Percentiles rank a stretch among this genome's conserved stretches.
phyloP scores from a whole-genome alignment of 2,113 vertebrate species.

The Oncorhynchus keta region DNA sequence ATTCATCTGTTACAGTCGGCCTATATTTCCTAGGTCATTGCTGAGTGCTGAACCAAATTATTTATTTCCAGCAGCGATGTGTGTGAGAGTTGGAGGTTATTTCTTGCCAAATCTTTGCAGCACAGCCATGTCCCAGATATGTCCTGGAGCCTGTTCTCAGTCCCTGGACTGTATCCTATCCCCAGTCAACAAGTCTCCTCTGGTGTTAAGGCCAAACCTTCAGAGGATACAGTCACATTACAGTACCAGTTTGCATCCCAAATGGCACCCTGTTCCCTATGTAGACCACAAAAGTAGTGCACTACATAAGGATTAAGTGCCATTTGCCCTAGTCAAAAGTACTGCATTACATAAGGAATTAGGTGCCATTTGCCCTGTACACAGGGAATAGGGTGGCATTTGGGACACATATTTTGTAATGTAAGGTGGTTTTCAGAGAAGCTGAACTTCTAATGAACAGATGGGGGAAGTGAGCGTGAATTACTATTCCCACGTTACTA shows the following conservation, averaged over 20 bases:
- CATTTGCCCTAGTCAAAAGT: too few relatives aligned
- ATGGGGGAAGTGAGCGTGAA: too few relatives aligned
- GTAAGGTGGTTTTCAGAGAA: too few relatives aligned
- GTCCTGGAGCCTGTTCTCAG: constrained; percentile 69
- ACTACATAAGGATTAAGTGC: too few relatives aligned
- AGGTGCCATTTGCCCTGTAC: too few relatives aligned
- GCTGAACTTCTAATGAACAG: too few relatives aligned
- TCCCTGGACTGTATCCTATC: constrained; percentile 74
- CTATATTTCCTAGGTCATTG: not conserved
- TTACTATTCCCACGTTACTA: too few relatives aligned
- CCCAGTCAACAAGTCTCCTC: constrained; percentile 48
- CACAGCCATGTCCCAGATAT: constrained; percentile 87
- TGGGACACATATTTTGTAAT: too few relatives aligned
- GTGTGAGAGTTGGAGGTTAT: constrained; percentile 46
- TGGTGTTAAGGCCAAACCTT: constrained; percentile 81
- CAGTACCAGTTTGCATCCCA: not conserved
- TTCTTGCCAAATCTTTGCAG: constrained; percentile 90
- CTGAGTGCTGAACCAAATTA: constrained; percentile 11
- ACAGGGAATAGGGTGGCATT: too few relatives aligned
- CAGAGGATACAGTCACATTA: not conserved
- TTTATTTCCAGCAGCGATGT: constrained; percentile 2
- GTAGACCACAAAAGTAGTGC: not conserved
- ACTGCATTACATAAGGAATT: too few relatives aligned
- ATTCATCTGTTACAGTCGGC: constrained; percentile 22
- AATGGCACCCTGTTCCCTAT: not conserved